Conservation (phyloP, 2,888 invertebrate genomes). For the Ectobius pallidus region DNA sequence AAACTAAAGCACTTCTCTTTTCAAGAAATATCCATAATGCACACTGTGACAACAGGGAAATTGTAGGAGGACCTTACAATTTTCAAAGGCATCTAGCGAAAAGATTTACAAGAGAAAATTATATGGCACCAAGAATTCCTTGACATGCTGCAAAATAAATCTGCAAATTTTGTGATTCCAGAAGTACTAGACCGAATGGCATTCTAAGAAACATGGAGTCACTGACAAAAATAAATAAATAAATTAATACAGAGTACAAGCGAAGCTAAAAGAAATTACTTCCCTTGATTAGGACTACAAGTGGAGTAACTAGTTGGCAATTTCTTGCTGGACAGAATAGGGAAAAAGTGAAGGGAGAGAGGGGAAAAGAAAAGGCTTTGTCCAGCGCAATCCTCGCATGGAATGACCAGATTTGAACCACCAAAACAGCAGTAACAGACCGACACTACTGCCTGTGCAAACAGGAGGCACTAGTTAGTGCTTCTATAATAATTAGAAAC, state of each 20-base stretch:
- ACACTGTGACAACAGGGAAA: neutral
- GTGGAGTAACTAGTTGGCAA: neutral
- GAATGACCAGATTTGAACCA: too few relatives aligned
- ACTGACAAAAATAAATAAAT: neutral
- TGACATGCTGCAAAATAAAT: slow-evolving; percentile 3
- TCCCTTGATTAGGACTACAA: neutral
- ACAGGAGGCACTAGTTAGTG: neutral
- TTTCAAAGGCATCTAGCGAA: neutral
- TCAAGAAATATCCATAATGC: slow-evolving; percentile 4
- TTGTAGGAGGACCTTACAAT: neutral
- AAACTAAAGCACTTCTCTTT: neutral
- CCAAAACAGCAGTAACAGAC: too few relatives aligned
- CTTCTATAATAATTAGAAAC: neutral
- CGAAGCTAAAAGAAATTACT: neutral
- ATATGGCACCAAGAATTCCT: too few relatives aligned
- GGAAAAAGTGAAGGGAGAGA: neutral
- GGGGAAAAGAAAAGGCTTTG: too few relatives aligned
- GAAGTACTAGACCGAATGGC: neutral
- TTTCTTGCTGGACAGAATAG: neutral
- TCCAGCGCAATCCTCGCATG: too few relatives aligned
- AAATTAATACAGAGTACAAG: neutral
- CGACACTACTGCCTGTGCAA: too few relatives aligned
- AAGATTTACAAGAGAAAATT: neutral
- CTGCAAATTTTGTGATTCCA: neutral
- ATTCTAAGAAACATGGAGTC: neutral